Percentiles rank a stretch among this genome's conserved stretches.
phyloP scores from a whole-genome alignment of 2,797 vertebrate species.

The Gymnocypris eckloni region DNA sequence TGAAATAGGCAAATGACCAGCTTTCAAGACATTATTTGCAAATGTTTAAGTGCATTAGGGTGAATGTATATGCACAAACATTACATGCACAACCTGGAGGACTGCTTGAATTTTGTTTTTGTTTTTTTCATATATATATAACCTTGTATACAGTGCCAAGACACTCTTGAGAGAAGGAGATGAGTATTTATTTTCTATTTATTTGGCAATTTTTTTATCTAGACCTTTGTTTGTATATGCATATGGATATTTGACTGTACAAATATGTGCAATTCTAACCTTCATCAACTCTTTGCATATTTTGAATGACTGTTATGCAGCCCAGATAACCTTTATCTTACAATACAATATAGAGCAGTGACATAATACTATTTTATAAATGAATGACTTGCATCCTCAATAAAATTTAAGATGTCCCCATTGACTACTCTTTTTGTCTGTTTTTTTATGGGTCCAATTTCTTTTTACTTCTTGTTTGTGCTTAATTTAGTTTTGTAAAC shows the following conservation, averaged over 20 bases:
- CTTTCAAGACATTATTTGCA: not conserved
- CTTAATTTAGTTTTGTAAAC: not conserved
- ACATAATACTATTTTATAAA: constrained; percentile 11
- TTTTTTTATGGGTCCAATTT: not conserved
- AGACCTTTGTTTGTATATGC: not conserved
- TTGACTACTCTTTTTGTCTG: not conserved
- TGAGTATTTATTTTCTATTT: not conserved
- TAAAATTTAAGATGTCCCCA: constrained; percentile 15
- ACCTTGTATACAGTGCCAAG: constrained; percentile 28
- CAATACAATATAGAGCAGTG: not conserved
- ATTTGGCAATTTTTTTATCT: not conserved
- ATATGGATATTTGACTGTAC: constrained; percentile 18
- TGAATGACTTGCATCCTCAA: constrained; percentile 12
- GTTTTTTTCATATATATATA: not conserved
- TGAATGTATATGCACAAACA: not conserved
- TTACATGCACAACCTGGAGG: not conserved
- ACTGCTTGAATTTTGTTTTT: not conserved
- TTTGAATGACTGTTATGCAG: constrained; percentile 6
- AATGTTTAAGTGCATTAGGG: not conserved
- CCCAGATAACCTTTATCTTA: not conserved
- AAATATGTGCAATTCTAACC: constrained; percentile 9
- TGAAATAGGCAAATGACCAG: not conserved
- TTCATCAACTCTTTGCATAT: constrained; percentile 16
- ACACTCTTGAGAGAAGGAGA: not conserved
- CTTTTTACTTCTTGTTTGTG: not conserved